Evolutionary conservation across 2,888 invertebrate genomes (phyloP).

Genomic region (Amblyteles armatorius): DNA sequence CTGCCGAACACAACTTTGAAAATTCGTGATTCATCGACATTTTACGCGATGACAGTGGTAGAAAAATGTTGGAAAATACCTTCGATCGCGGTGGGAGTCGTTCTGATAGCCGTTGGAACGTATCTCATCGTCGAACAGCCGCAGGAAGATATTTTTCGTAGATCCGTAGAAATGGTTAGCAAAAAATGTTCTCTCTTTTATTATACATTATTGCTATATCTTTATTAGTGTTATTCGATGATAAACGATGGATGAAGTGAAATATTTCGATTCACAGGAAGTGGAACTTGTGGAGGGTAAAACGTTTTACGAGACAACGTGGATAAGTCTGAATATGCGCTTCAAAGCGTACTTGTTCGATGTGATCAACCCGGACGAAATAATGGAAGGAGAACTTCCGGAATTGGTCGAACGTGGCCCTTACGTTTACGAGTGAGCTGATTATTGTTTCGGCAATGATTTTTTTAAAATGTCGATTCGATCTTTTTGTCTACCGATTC

Average conservation of each 20-base stretch:
- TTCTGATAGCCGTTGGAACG: conserved; percentile 22
- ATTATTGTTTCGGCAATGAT: too few relatives aligned
- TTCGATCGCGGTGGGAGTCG: conserved; percentile 17
- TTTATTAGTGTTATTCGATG: background rate
- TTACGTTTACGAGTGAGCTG: conserved; percentile 87
- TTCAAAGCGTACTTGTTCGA: conserved; percentile 81
- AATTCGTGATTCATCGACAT: background rate
- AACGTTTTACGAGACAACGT: conserved; percentile 86
- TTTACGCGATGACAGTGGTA: conserved; percentile 17
- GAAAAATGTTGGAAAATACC: conserved; percentile 42
- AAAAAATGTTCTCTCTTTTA: background rate
- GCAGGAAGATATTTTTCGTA: background rate
- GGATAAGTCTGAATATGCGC: conserved; percentile 85
- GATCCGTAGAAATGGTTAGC: conserved; percentile 12
- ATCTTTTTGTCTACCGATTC: background rate
- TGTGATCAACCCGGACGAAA: conserved; percentile 87
- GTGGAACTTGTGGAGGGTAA: conserved; percentile 87
- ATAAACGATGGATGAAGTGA: background rate
- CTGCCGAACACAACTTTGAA: background rate
- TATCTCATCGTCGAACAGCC: conserved; percentile 30
- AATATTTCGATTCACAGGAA: conserved; percentile 82
- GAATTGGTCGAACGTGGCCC: conserved; percentile 87
- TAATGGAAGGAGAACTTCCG: conserved; percentile 86
- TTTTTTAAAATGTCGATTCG: background rate
- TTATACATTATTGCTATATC: background rate